Percentiles rank a stretch among this genome's conserved stretches.
Evolutionary conservation across 2,797 vertebrate genomes (phyloP).

Genomic region (Clarias platycephalus): DNA sequence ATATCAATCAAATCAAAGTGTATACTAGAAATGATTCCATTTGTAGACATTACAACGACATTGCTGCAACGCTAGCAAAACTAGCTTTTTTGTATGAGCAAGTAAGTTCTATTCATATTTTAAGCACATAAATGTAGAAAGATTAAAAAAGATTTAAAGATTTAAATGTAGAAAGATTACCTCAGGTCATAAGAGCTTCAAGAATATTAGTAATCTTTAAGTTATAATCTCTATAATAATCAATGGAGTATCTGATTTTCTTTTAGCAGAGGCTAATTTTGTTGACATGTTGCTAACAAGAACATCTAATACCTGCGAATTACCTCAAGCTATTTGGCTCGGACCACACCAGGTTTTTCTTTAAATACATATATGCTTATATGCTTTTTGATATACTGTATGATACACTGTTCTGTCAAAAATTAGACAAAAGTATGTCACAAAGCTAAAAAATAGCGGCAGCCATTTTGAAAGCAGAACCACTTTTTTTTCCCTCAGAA

Average conservation of each 20-base stretch:
- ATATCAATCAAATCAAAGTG: not conserved
- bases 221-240: not conserved
- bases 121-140: not conserved
- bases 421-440: slow-evolving; percentile 5
- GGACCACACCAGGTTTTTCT: not conserved
- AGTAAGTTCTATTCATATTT: not conserved
- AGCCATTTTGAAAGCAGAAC: slow-evolving; percentile 1
- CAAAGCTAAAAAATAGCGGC: not conserved
- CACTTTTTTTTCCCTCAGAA: not conserved
- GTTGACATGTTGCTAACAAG: not conserved
- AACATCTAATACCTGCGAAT: not conserved
- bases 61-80: not conserved
- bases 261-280: not conserved
- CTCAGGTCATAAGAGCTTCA: not conserved
- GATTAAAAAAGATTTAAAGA: no score
- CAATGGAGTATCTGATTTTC: not conserved
- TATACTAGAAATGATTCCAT: not conserved
- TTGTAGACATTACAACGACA: not conserved
- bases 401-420: not conserved
- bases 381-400: not conserved
- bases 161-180: not conserved
- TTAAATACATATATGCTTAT: not conserved
- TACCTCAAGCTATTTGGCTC: not conserved
- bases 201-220: not conserved
- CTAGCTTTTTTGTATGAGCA: not conserved